These are phyloP conservation scores for Leptopilina boulardi DNA, from an alignment of 1,140 invertebrate species.

Conservation along the genomic window DNA sequence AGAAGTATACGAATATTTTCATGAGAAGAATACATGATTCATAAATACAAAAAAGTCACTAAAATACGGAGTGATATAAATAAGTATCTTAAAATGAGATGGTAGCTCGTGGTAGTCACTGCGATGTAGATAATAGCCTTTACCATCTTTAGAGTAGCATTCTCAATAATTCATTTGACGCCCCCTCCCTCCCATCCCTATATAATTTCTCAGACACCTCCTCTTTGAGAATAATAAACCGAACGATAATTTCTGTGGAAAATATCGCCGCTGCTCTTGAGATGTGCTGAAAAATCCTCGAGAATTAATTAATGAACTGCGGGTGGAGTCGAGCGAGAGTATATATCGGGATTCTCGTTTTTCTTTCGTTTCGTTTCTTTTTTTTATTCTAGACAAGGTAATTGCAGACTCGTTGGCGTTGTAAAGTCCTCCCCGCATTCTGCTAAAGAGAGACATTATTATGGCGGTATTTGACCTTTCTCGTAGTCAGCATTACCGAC, in stretches of 20 bases:
- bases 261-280: slow-evolving; percentile 7
- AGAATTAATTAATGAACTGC: slow-evolving; percentile 33
- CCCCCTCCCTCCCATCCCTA: not conserved
- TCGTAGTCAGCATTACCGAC: slow-evolving; percentile 1
- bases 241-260: slow-evolving; percentile 24
- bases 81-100: not conserved
- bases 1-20: no score
- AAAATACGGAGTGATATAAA: not conserved
- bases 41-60: not conserved
- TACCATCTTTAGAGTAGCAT: slow-evolving; percentile 27
- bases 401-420: slow-evolving; percentile 27
- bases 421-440: slow-evolving; percentile 15
- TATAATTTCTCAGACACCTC: slow-evolving; percentile 15
- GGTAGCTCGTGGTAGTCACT: slow-evolving; percentile 6
- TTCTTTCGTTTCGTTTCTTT: not conserved
- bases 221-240: slow-evolving; percentile 26
- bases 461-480: slow-evolving; percentile 33
- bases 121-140: slow-evolving; percentile 28
- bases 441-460: slow-evolving; percentile 33
- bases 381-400: slow-evolving; percentile 8
- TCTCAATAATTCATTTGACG: slow-evolving; percentile 23
- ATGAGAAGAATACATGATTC: not conserved
- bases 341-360: not conserved
- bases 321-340: slow-evolving; percentile 1
- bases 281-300: not conserved